Evolutionary conservation across 2,797 vertebrate species (phyloP).

Genomic region (Limosa lapponica): DNA sequence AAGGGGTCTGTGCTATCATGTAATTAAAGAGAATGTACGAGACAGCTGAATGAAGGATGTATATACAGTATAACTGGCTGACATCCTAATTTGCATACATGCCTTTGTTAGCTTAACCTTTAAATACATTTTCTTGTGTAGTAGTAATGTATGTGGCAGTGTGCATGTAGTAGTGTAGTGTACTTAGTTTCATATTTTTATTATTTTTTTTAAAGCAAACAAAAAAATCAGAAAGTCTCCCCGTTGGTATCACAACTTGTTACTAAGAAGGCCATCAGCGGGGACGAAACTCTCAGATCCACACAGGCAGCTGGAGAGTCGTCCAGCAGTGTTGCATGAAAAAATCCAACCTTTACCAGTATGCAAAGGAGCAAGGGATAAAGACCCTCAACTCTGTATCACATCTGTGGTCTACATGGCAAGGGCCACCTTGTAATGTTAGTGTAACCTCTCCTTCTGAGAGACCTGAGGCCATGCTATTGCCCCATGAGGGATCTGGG

Average conservation of each 20-base stretch:
- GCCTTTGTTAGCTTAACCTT: constrained; percentile 10
- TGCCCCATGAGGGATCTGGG: background rate
- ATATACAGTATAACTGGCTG: constrained; percentile 7
- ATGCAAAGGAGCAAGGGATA: background rate
- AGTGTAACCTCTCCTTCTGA: background rate
- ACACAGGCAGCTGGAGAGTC: background rate
- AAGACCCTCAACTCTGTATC: background rate
- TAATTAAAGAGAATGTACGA: background rate
- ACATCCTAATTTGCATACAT: background rate
- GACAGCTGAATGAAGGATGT: constrained; percentile 15
- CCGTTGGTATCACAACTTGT: background rate
- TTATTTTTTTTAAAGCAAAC: background rate
- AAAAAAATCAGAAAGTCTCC: background rate
- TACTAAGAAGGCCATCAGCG: background rate
- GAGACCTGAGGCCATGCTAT: background rate
- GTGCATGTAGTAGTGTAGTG: background rate
- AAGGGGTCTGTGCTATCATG: background rate
- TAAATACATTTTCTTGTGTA: background rate
- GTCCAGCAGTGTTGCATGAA: background rate
- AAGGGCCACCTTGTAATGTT: background rate
- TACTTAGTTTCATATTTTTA: background rate
- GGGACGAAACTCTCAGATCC: background rate
- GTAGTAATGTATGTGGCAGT: background rate
- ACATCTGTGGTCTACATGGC: background rate
- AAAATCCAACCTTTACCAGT: background rate